phyloP scores from a whole-genome alignment of 2,113 vertebrate species.

The Mastomys natalensis region DNA sequence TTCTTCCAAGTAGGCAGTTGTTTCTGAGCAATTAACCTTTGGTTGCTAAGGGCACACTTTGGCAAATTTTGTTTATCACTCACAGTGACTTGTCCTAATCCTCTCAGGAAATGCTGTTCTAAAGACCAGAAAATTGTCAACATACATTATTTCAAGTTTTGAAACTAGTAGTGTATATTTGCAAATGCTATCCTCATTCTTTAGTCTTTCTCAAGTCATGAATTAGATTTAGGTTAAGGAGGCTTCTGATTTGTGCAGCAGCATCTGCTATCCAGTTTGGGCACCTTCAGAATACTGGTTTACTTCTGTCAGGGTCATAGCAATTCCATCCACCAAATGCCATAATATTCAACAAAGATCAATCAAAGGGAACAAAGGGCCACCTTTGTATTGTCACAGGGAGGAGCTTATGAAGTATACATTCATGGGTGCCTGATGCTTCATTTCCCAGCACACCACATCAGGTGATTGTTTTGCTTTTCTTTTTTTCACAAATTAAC shows the following conservation, averaged over 20 bases:
- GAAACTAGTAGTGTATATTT: too few relatives aligned
- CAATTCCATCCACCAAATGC: neutral
- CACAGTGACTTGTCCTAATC: neutral
- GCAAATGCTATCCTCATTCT: too few relatives aligned
- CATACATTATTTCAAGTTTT: neutral
- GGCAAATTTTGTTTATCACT: neutral
- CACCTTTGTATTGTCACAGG: neutral
- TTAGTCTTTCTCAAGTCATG: neutral
- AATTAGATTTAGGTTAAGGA: neutral
- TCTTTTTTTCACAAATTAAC: neutral
- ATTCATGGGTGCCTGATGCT: too few relatives aligned
- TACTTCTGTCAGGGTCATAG: neutral
- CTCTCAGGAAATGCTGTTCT: neutral
- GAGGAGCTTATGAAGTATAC: neutral
- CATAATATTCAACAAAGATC: neutral
- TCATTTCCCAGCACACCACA: neutral
- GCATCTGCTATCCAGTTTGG: neutral
- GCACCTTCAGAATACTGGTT: neutral
- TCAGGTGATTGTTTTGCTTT: neutral
- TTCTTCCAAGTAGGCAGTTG: slow-evolving; percentile 37
- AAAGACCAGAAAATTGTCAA: neutral
- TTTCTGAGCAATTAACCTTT: slow-evolving; percentile 31
- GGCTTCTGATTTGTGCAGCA: neutral
- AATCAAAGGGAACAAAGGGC: neutral
- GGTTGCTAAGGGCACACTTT: slow-evolving; percentile 27